Conservation (phyloP, 2,797 vertebrate species). For the Bucorvus abyssinicus region DNA sequence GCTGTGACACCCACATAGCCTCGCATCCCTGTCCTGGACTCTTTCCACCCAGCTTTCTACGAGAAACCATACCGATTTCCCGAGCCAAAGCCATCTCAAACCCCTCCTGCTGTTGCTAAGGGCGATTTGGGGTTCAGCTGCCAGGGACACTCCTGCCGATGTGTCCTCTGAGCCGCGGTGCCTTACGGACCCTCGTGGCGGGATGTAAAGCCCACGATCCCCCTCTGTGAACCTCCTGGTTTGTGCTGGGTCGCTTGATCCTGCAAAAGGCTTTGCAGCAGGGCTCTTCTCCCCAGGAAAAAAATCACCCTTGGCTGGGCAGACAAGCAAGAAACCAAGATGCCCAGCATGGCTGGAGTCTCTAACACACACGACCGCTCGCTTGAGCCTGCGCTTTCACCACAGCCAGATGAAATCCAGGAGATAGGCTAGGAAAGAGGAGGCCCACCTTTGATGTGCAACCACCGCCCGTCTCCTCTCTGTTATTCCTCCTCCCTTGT, state of each 20-base stretch:
- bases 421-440: background rate
- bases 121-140: background rate
- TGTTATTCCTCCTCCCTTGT: background rate
- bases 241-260: background rate
- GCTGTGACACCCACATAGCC: background rate
- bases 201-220: rapidly evolving
- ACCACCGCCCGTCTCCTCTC: background rate
- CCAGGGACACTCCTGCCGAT: background rate
- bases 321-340: background rate
- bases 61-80: background rate
- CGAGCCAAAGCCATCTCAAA: background rate
- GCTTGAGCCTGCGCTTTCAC: background rate
- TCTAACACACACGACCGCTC: background rate
- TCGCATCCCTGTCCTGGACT: background rate
- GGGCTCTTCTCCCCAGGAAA: background rate
- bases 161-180: background rate
- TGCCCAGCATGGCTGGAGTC: background rate
- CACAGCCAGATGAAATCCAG: background rate
- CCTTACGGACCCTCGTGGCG: rapidly evolving
- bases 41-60: background rate
- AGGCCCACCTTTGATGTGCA: conserved; percentile 40
- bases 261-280: background rate
- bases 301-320: background rate
- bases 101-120: background rate
- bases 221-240: background rate